Evolutionary conservation across 1,140 invertebrate species (phyloP).

Genomic region (Armadillidium nasatum): DNA sequence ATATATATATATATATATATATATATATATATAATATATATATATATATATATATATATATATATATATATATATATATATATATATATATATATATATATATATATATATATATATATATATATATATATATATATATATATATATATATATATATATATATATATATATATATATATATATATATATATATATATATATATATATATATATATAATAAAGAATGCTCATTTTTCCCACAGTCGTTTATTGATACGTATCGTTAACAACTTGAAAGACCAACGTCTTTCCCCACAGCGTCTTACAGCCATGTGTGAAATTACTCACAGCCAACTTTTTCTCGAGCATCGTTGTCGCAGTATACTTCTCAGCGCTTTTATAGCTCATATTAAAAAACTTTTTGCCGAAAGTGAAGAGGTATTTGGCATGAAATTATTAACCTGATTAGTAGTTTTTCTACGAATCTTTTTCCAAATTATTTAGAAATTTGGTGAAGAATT

Average conservation of each 20-base stretch:
- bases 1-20: constrained; percentile 22
- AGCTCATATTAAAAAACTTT: not conserved
- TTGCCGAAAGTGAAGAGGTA: constrained; percentile 18
- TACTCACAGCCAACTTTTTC: constrained; percentile 26
- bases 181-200: constrained; percentile 13
- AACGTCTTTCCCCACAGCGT: constrained; percentile 17
- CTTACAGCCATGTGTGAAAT: constrained; percentile 23
- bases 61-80: constrained; percentile 17
- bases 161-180: constrained; percentile 6
- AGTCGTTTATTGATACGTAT: constrained; percentile 8
- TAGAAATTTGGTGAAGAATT: too few relatives aligned
- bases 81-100: constrained; percentile 9
- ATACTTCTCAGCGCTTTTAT: constrained; percentile 19
- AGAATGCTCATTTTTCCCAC: not conserved
- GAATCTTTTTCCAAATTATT: too few relatives aligned
- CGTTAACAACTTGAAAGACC: constrained; percentile 10
- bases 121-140: constrained; percentile 13
- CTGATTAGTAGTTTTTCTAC: too few relatives aligned
- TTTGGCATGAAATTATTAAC: not conserved
- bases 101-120: not conserved
- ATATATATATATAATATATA: constrained; percentile 16
- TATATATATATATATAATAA: not conserved
- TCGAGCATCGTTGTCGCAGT: not conserved
- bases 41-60: constrained; percentile 18
- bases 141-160: not conserved